Evolutionary conservation across 1,140 invertebrate species (phyloP), one percentile per base, ranked within the genome.

Genomic region (Planococcus citri): DNA sequence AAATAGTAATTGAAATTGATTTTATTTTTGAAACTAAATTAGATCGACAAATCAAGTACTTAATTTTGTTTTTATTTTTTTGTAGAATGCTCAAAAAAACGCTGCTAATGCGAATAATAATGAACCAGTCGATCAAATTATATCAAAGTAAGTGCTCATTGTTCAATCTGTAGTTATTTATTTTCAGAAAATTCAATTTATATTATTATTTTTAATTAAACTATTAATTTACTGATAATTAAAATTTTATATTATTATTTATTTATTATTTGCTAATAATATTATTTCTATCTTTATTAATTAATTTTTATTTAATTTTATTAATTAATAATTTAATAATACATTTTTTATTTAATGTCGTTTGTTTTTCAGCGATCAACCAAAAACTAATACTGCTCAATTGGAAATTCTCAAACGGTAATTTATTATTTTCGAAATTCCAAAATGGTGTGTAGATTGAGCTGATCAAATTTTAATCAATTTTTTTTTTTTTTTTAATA

Each of bases 331-430:
- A 27, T 27, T 61, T 20, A 68, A 6, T n/a, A 68, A 68, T 68
- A 17, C 64, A 24, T 27, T 10, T 4, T 25, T 69, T 21, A 24
- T 69, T 51, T 69, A n/a, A n/a, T n/a, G n/a, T n/a, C n/a, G n/a
- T 3, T 51, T 51, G 17, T 51, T 27, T 24, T 37, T 21, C 27
- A 71, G 27, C 29, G 69, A 60, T 24, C 57, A 64, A 37, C 64
- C 60, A 2, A 70, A 72, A 29, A 25, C 72, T 0, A 73, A 68
- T 58, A 27, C 71, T 17, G 71, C 74, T 12, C 73, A 75, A 71
- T 71, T 74, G 67, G 72, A 75, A 69, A 73, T 75, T 60, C 20
- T 75, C 14, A 74, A 75, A 72, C 73, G 73, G 73, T 74, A 38
- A 69, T 24, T 41, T 24, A 60, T 41, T 38, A 51, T 21, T 69